Conservation (phyloP, 2,888 invertebrate genomes). For the Auanema freiburgensis region DNA sequence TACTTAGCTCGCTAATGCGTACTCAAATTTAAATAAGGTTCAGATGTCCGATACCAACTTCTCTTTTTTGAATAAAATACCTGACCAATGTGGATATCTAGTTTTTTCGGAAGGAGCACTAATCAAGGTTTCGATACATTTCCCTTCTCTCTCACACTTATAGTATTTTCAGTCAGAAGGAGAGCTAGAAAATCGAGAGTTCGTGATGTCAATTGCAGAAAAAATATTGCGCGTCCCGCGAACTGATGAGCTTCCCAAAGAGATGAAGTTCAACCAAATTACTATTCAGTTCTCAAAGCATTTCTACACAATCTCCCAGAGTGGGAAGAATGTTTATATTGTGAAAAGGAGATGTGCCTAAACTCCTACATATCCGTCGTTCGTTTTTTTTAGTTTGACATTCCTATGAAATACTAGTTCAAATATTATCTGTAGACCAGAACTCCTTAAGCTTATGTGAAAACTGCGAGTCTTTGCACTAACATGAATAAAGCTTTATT, state of each 20-base stretch:
- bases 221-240: conserved; percentile 10
- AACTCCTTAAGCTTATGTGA: no score
- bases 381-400: conserved; percentile 2
- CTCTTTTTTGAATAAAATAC: conserved; percentile 21
- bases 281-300: conserved; percentile 13
- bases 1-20: neutral
- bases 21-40: neutral
- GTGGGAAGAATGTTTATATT: conserved; percentile 20
- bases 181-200: conserved; percentile 19
- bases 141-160: neutral
- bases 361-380: neutral
- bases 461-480: no score
- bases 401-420: neutral
- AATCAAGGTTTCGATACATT: conserved; percentile 12
- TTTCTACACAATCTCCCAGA: conserved; percentile 12
- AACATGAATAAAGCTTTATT: conserved; percentile 4
- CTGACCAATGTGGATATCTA: conserved; percentile 24
- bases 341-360: conserved; percentile 14
- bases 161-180: conserved; percentile 24
- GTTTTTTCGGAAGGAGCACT: conserved; percentile 18
- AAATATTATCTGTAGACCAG: no score
- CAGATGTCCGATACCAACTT: conserved; percentile 12
- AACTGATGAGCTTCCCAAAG: conserved; percentile 6
- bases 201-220: conserved; percentile 10
- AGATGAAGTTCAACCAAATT: conserved; percentile 9